These are phyloP conservation scores for Eupithecia subumbrata DNA, from an alignment of 2,888 invertebrate genomes.

Conservation along the genomic window DNA sequence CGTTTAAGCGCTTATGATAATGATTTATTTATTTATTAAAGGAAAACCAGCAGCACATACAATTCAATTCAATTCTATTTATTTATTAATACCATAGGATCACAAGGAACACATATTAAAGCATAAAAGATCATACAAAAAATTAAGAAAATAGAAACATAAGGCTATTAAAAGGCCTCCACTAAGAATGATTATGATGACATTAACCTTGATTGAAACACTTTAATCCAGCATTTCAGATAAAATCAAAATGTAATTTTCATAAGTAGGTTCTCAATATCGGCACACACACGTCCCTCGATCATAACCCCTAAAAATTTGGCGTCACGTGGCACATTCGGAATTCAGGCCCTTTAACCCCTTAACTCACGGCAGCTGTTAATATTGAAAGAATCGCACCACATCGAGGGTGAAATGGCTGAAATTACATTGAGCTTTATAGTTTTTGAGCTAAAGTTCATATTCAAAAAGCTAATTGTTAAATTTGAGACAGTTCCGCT, in stretches of 20 bases:
- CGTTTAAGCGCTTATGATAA: too few species aligned
- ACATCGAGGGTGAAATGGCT: slow-evolving; percentile 60
- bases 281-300: slow-evolving; percentile 13
- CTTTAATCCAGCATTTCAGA: background rate
- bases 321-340: slow-evolving; percentile 25
- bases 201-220: background rate
- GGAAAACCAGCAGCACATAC: too few species aligned
- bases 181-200: background rate
- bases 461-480: background rate
- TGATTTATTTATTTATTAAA: too few species aligned
- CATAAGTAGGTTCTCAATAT: slow-evolving; percentile 2
- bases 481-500: background rate
- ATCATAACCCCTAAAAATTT: slow-evolving; percentile 21
- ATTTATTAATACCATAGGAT: too few species aligned
- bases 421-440: slow-evolving; percentile 40
- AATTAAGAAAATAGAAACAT: too few species aligned
- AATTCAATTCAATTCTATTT: too few species aligned
- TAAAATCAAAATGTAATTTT: slow-evolving; percentile 16
- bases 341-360: slow-evolving; percentile 38
- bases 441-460: slow-evolving; percentile 11
- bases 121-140: too few species aligned
- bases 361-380: slow-evolving; percentile 59
- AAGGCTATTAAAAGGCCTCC: too few species aligned
- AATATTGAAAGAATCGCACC: slow-evolving; percentile 64
- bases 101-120: too few species aligned